Conservation (phyloP, 2,113 vertebrate genomes). For the Redunca redunca region DNA sequence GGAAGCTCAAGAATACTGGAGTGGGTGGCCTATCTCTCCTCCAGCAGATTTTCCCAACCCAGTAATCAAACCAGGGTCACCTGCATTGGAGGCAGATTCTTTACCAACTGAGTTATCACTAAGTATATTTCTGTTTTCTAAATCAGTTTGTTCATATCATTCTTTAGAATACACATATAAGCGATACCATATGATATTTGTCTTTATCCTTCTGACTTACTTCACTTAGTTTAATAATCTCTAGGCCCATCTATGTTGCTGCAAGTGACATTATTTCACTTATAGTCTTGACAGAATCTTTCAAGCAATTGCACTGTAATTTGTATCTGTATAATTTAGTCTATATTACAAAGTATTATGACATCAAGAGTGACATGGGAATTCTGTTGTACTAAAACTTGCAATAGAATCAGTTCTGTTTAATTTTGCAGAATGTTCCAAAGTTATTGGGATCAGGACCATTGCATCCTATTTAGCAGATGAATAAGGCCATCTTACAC, state of each 20-base stretch:
- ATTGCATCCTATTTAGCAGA: not conserved
- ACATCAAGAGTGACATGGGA: not conserved
- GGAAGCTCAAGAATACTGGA: not conserved
- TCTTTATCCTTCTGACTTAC: not conserved
- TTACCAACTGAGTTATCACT: not conserved
- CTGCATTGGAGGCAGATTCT: not conserved
- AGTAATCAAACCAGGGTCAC: not conserved
- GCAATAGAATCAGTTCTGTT: not conserved
- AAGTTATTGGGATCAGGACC: not conserved
- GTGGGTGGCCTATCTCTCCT: not conserved
- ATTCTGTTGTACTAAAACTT: not conserved
- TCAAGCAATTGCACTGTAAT: not conserved
- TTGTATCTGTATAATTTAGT: not conserved
- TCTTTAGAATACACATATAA: not conserved
- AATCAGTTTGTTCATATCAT: accelerated
- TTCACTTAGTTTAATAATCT: not conserved
- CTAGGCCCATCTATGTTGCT: not conserved
- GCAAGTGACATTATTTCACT: not conserved
- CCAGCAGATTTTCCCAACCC: not conserved
- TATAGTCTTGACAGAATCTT: not conserved
- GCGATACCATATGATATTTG: not conserved
- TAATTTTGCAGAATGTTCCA: not conserved
- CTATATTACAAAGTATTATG: not conserved
- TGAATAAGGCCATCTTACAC: not conserved
- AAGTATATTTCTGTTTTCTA: not conserved